These are phyloP conservation scores for Sebastes trivittatus DNA, from an alignment of 2,797 vertebrate genomes.

Conservation along the genomic window DNA sequence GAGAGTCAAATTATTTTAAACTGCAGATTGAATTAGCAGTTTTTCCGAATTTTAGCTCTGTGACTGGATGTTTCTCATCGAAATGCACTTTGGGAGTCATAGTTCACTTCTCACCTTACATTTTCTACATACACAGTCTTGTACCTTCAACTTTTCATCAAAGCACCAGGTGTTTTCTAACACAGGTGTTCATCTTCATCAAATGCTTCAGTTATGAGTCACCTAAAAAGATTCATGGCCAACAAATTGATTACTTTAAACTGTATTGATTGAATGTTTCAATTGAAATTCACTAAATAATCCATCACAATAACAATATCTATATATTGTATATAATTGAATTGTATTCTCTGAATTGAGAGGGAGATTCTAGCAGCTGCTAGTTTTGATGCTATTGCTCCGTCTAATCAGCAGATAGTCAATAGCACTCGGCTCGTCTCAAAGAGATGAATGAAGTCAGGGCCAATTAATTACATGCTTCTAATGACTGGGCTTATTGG, in stretches of 20 bases:
- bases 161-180: background rate
- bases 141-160: background rate
- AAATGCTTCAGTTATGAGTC: background rate
- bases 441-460: constrained; percentile 70
- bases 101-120: background rate
- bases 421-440: constrained; percentile 37
- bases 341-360: background rate
- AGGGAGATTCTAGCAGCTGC: constrained; percentile 9
- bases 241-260: background rate
- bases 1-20: background rate
- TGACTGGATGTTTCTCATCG: background rate
- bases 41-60: background rate
- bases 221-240: background rate
- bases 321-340: background rate
- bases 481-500: constrained; percentile 77
- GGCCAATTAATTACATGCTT: constrained; percentile 80
- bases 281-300: background rate
- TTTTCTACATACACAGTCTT: background rate
- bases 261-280: background rate
- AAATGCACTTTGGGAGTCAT: background rate
- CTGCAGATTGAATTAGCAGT: background rate
- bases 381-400: constrained; percentile 19
- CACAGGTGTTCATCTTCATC: background rate
- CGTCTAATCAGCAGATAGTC: constrained; percentile 51
- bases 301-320: background rate